Conservation (phyloP, 2,797 vertebrate species). For the Spinibarbus caldwelli region DNA sequence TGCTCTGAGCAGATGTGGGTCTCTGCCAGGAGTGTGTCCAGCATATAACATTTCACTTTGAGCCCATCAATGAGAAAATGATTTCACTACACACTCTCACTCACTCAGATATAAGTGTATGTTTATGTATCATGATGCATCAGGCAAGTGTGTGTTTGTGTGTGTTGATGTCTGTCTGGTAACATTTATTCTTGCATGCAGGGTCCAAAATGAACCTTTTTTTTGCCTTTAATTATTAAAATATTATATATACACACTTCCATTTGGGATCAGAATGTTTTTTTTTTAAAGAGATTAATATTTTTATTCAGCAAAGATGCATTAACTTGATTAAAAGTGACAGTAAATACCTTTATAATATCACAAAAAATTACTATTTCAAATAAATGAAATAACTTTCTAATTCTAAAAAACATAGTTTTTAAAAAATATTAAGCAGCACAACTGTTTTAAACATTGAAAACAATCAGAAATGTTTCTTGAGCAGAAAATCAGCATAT, state of each 20-base stretch:
- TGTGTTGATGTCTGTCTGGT: too few species aligned
- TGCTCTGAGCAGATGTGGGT: slow-evolving; percentile 24
- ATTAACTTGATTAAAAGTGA: neutral
- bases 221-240: too few species aligned
- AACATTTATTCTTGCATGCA: too few species aligned
- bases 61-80: slow-evolving; percentile 41
- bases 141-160: neutral
- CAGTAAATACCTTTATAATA: neutral
- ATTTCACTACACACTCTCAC: slow-evolving; percentile 29
- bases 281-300: neutral
- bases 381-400: neutral
- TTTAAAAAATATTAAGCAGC: too few species aligned
- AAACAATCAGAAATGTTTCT: neutral
- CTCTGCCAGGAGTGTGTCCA: slow-evolving; percentile 32
- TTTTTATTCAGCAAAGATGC: neutral
- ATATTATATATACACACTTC: neutral
- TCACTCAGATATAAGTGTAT: neutral
- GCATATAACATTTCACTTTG: slow-evolving; percentile 29
- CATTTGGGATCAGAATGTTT: neutral
- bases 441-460: too few species aligned
- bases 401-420: neutral
- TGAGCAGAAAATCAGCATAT: neutral
- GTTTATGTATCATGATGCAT: neutral
- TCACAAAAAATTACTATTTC: neutral
- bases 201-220: neutral